Conservation (phyloP, 2,113 vertebrate genomes). For the Lethenteron reissneri region DNA sequence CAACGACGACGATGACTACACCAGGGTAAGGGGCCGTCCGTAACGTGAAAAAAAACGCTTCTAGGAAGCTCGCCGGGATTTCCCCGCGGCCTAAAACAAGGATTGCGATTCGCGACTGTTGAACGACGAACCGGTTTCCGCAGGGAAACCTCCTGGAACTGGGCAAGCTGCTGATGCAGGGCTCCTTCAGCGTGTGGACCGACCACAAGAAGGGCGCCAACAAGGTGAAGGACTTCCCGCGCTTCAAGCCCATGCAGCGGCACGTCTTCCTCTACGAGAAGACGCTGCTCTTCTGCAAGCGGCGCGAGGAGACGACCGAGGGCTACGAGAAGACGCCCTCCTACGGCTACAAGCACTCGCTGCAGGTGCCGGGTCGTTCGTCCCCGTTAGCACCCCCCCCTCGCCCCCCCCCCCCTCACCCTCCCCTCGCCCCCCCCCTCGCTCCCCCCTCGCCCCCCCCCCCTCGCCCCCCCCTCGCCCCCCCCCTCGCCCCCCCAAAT, state of each 20-base stretch:
- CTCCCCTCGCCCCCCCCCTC: too few relatives aligned
- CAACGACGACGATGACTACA: too few relatives aligned
- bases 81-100: not conserved
- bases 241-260: constrained; percentile 93
- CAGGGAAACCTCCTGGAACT: constrained; percentile 69
- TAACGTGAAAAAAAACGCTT: not conserved
- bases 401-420: too few relatives aligned
- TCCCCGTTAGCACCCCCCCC: too few relatives aligned
- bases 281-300: constrained; percentile 74
- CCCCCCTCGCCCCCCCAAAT: too few relatives aligned
- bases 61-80: not conserved
- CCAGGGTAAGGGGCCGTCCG: too few relatives aligned
- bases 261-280: constrained; percentile 86
- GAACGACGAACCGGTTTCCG: constrained; percentile 3
- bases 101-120: too few relatives aligned
- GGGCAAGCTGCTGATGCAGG: constrained; percentile 70
- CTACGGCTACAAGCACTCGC: constrained; percentile 77
- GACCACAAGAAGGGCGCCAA: constrained; percentile 62
- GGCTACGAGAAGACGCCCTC: constrained; percentile 53
- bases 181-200: constrained; percentile 79
- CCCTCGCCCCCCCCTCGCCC: too few relatives aligned
- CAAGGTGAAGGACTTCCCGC: constrained; percentile 81
- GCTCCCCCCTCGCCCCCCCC: too few relatives aligned
- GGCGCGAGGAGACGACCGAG: constrained; percentile 49
- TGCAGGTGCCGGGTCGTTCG: constrained; percentile 36